Conservation (phyloP, 2,113 vertebrate genomes). For the Platichthys flesus region DNA sequence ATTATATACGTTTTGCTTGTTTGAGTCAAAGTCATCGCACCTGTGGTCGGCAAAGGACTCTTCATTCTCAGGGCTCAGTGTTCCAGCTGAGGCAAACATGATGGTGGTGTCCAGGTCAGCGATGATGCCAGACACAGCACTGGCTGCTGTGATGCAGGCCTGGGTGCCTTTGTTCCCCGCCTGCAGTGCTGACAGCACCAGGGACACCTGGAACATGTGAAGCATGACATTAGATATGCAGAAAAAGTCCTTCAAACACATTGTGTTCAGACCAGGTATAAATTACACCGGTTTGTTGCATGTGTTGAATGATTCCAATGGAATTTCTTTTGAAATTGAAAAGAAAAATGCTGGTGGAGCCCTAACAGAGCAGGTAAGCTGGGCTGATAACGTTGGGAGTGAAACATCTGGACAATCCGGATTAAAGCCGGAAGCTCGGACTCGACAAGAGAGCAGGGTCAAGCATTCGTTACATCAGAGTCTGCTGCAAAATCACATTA, state of each 20-base stretch:
- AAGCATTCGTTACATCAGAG: conserved; percentile 36
- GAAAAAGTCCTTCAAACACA: conserved; percentile 6
- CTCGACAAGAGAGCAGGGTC: conserved; percentile 10
- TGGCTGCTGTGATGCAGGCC: conserved; percentile 96
- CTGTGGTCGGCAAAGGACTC: conserved; percentile 98
- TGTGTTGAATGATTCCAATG: conserved; percentile 14
- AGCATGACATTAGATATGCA: conserved; percentile 13
- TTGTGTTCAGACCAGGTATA: conserved; percentile 8
- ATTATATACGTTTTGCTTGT: neutral
- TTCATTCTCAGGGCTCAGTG: conserved; percentile 93
- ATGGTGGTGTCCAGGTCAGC: conserved; percentile 99
- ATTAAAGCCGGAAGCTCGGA: conserved; percentile 30
- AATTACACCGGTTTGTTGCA: neutral
- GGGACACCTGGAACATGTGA: conserved; percentile 87
- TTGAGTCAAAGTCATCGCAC: conserved; percentile 70
- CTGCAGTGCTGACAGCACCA: conserved; percentile 96
- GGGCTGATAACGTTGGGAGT: neutral
- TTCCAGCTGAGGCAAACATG: conserved; percentile 99
- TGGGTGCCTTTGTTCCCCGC: conserved; percentile 98
- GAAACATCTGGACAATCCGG: conserved; percentile 18
- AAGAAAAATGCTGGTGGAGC: no score
- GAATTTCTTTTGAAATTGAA: no score
- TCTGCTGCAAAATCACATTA: conserved; percentile 47
- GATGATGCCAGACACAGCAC: conserved; percentile 96
- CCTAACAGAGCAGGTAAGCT: neutral